A percentile compares a stretch with the other conserved stretches of the same genome.
These are phyloP conservation scores for Gavialis gangeticus DNA, from an alignment of 2,113 vertebrate genomes.

Conservation along the genomic window DNA sequence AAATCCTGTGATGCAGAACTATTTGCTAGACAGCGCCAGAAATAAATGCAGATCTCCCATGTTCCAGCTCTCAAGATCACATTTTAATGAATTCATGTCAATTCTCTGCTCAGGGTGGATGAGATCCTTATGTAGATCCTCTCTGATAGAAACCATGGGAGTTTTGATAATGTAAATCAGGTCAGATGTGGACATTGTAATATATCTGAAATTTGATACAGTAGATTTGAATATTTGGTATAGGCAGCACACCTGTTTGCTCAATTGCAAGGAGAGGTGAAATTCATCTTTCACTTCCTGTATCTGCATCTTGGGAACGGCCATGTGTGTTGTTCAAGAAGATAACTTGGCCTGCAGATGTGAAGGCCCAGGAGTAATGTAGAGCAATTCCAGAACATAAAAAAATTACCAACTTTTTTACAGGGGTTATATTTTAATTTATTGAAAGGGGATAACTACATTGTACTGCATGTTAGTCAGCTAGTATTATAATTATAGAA, in stretches of 20 bases:
- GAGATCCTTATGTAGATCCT: neutral
- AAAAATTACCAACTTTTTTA: neutral
- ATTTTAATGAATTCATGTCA: too few relatives aligned
- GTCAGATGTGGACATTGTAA: neutral
- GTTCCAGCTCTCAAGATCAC: neutral
- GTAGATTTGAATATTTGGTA: neutral
- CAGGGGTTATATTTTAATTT: conserved; percentile 9
- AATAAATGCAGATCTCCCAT: neutral
- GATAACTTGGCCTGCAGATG: neutral
- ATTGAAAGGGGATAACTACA: conserved; percentile 47
- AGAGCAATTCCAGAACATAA: neutral
- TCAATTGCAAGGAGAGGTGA: neutral
- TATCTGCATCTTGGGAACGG: neutral
- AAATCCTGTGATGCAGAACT: too few relatives aligned
- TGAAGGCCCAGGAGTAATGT: neutral
- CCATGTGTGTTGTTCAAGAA: neutral
- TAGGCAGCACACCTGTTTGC: neutral
- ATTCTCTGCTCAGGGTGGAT: too few relatives aligned
- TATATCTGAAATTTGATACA: neutral
- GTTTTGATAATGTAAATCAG: neutral
- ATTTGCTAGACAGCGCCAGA: neutral
- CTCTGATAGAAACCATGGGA: neutral
- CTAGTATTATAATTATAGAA: conserved; percentile 25
- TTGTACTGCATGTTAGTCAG: conserved; percentile 32
- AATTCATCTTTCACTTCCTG: neutral